phyloP scores from a whole-genome alignment of 1,140 invertebrate genomes.

The Zeugodacus cucurbitae region DNA sequence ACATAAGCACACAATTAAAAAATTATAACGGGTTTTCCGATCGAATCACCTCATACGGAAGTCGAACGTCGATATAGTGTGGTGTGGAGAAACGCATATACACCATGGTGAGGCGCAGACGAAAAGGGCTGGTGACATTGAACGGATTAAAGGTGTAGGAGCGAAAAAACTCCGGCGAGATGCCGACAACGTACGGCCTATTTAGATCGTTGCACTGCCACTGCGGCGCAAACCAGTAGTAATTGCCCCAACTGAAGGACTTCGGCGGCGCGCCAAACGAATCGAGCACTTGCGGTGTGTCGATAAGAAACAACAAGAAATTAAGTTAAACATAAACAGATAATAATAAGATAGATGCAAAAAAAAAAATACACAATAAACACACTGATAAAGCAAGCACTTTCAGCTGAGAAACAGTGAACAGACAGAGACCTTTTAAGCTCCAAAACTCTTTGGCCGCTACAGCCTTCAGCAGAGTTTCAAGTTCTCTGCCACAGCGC shows the following conservation, averaged over 20 bases:
- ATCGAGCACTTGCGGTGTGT: slow-evolving; percentile 41
- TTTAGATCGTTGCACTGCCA: slow-evolving; percentile 45
- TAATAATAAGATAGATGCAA: not conserved
- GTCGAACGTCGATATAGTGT: slow-evolving; percentile 43
- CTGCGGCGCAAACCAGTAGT: slow-evolving; percentile 44
- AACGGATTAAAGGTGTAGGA: not conserved
- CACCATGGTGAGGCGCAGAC: slow-evolving; percentile 40
- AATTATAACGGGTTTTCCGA: not conserved
- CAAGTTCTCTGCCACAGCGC: slow-evolving; percentile 46
- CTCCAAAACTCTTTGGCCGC: slow-evolving; percentile 43
- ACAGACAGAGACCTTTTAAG: slow-evolving; percentile 44
- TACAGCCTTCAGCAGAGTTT: slow-evolving; percentile 42
- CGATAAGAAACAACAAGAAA: not conserved
- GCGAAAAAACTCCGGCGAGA: not conserved
- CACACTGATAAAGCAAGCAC: not conserved
- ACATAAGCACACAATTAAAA: not conserved
- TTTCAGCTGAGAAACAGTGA: not conserved
- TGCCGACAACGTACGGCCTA: slow-evolving; percentile 40
- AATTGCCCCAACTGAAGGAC: slow-evolving; percentile 47
- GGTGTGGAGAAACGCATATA: slow-evolving; percentile 46
- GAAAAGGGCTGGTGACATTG: slow-evolving; percentile 45
- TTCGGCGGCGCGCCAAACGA: slow-evolving; percentile 44
- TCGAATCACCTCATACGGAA: slow-evolving; percentile 47
- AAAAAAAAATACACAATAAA: not conserved
- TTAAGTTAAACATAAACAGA: not conserved